Evolutionary conservation across 2,113 vertebrate genomes (phyloP).

Genomic region (Catharus fuscescens): DNA sequence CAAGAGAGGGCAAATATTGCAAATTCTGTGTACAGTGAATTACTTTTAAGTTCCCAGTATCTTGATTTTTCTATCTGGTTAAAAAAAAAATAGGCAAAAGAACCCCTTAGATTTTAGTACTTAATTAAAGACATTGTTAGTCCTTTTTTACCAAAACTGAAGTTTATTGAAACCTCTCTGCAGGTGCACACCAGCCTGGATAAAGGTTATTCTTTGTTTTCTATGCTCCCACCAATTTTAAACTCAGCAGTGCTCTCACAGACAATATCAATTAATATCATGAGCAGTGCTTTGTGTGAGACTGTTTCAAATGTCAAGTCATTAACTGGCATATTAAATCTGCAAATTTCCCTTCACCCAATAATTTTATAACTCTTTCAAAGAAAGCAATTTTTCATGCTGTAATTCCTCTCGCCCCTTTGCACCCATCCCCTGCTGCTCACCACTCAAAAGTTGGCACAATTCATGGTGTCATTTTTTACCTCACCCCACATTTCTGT

Average conservation of each 20-base stretch:
- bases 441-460: background rate
- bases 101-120: background rate
- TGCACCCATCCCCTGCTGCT: background rate
- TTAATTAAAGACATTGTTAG: background rate
- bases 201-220: constrained; percentile 32
- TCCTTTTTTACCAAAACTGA: background rate
- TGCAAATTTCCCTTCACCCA: constrained; percentile 22
- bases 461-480: background rate
- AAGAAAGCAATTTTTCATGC: background rate
- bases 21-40: background rate
- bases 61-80: background rate
- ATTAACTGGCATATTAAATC: constrained; percentile 37
- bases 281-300: background rate
- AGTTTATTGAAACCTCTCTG: background rate
- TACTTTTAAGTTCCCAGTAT: background rate
- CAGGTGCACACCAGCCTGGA: background rate
- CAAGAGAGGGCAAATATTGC: background rate
- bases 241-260: background rate
- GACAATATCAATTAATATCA: constrained; percentile 20
- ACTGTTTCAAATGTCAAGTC: constrained; percentile 15
- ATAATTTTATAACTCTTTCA: constrained; percentile 18
- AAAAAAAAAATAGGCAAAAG: background rate
- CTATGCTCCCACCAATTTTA: background rate
- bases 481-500: background rate
- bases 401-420: background rate